Percentiles rank a stretch among this genome's conserved stretches.
phyloP scores from a whole-genome alignment of 2,888 invertebrate species.

The Labia minor region DNA sequence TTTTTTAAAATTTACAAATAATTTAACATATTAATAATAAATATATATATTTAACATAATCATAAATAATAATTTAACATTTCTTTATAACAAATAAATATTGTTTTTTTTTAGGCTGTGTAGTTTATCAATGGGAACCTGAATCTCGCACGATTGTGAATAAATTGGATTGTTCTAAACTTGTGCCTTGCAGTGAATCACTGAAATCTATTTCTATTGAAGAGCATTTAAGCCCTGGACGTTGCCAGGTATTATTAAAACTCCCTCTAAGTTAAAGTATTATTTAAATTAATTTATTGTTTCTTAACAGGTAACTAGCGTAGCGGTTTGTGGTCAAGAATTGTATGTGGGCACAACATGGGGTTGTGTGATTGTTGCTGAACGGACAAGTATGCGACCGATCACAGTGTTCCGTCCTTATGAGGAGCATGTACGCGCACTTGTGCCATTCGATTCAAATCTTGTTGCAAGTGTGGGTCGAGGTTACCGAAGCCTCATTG shows the following conservation, averaged over 20 bases:
- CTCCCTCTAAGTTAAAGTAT: too few relatives aligned
- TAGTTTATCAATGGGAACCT: slow-evolving; percentile 80
- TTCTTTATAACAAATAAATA: too few relatives aligned
- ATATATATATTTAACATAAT: too few relatives aligned
- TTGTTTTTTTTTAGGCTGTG: slow-evolving; percentile 48
- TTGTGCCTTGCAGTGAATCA: slow-evolving; percentile 85
- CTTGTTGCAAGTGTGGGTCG: slow-evolving; percentile 65
- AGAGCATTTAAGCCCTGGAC: slow-evolving; percentile 66
- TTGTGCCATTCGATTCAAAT: slow-evolving; percentile 30
- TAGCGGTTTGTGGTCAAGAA: slow-evolving; percentile 55
- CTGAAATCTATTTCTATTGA: slow-evolving; percentile 83
- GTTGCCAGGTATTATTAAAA: slow-evolving; percentile 51
- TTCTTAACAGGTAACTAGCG: slow-evolving; percentile 53
- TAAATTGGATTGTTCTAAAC: slow-evolving; percentile 80
- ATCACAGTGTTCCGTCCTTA: slow-evolving; percentile 88
- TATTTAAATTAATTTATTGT: slow-evolving; percentile 14
- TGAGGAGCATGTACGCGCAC: slow-evolving; percentile 61
- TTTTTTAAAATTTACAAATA: too few relatives aligned
- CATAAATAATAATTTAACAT: too few relatives aligned
- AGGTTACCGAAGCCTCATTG: slow-evolving; percentile 66
- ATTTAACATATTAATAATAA: too few relatives aligned
- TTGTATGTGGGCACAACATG: slow-evolving; percentile 88
- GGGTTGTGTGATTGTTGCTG: slow-evolving; percentile 88
- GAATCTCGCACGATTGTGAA: slow-evolving; percentile 54
- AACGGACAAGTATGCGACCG: slow-evolving; percentile 66